Evolutionary conservation across 2,797 vertebrate genomes (phyloP).

Genomic region (Siniperca undulata): DNA sequence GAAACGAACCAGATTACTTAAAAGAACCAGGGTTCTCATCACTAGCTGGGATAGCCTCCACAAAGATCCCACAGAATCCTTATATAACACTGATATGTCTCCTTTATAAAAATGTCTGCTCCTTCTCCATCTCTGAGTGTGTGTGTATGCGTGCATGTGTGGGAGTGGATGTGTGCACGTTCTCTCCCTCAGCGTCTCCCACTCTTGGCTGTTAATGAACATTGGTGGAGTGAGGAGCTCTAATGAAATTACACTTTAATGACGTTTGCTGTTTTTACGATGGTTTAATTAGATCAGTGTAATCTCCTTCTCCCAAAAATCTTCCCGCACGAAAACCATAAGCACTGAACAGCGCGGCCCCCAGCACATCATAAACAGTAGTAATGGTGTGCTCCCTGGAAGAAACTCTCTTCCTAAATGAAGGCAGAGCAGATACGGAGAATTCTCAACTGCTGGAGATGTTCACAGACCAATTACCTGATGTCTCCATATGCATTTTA

Average conservation of each 20-base stretch:
- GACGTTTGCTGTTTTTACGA: constrained; percentile 76
- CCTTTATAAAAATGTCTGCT: background rate
- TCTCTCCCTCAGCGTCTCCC: constrained; percentile 39
- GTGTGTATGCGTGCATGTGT: constrained; percentile 14
- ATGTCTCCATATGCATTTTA: constrained; percentile 41
- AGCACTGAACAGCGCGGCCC: constrained; percentile 5
- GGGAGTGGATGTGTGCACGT: background rate
- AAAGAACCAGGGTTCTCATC: no score
- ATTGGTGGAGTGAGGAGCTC: constrained; percentile 59
- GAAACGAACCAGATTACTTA: no score
- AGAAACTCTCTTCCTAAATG: constrained; percentile 32
- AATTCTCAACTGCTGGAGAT: constrained; percentile 29
- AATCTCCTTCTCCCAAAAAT: constrained; percentile 66
- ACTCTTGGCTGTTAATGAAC: constrained; percentile 74
- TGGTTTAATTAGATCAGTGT: constrained; percentile 70
- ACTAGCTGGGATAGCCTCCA: background rate
- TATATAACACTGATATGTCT: background rate
- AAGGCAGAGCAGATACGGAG: constrained; percentile 25
- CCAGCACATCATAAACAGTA: constrained; percentile 45
- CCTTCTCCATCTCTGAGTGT: background rate
- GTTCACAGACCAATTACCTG: constrained; percentile 47
- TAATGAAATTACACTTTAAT: constrained; percentile 80
- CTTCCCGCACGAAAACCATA: constrained; percentile 51
- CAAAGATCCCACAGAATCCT: constrained; percentile 7
- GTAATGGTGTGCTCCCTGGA: constrained; percentile 42